Evolutionary conservation across 2,888 invertebrate species (phyloP).

Genomic region (Lutraria lutraria): DNA sequence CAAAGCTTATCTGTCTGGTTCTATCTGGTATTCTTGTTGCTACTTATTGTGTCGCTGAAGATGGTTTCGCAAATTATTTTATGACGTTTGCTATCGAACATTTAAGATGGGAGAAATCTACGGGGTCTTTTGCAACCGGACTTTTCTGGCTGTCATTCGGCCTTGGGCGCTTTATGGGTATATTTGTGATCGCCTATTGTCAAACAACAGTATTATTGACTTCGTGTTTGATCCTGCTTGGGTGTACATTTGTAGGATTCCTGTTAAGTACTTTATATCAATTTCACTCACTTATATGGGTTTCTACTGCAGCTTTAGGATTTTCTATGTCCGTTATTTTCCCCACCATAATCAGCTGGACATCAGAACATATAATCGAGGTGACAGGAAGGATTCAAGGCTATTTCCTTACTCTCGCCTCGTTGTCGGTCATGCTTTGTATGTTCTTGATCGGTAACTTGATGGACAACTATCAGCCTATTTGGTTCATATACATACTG

Average conservation of each 20-base stretch:
- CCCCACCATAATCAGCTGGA: slow-evolving; percentile 87
- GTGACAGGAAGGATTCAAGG: slow-evolving; percentile 86
- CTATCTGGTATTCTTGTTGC: slow-evolving; percentile 52
- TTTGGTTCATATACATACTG: slow-evolving; percentile 72
- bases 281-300: slow-evolving; percentile 77
- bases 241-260: slow-evolving; percentile 63
- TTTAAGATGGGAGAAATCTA: slow-evolving; percentile 57
- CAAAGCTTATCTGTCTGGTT: slow-evolving; percentile 39
- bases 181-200: slow-evolving; percentile 79
- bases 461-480: slow-evolving; percentile 69
- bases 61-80: slow-evolving; percentile 58
- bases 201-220: slow-evolving; percentile 84
- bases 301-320: slow-evolving; percentile 84
- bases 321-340: slow-evolving; percentile 87
- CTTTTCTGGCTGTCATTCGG: slow-evolving; percentile 60
- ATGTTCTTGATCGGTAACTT: slow-evolving; percentile 82
- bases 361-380: slow-evolving; percentile 84
- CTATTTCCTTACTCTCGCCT: slow-evolving; percentile 85
- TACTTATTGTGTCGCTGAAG: slow-evolving; percentile 76
- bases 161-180: slow-evolving; percentile 64
- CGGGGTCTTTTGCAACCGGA: slow-evolving; percentile 55
- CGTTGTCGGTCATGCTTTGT: slow-evolving; percentile 85
- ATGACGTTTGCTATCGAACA: slow-evolving; percentile 65
- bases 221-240: slow-evolving; percentile 72
- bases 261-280: slow-evolving; percentile 51